phyloP scores from a whole-genome alignment of 1,140 invertebrate genomes.

The Protaetia brevitarsis region DNA sequence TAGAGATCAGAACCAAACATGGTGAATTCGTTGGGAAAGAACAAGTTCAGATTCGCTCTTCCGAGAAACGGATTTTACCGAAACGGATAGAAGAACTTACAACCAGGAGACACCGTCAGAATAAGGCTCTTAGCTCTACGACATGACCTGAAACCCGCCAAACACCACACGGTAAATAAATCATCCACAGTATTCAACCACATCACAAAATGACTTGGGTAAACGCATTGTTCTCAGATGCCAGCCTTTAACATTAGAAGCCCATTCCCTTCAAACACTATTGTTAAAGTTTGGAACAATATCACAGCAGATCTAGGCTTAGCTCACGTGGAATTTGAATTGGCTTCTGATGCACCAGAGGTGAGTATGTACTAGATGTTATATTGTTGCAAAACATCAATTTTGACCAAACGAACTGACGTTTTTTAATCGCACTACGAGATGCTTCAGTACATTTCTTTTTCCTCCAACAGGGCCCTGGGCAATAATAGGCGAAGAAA shows the following conservation, averaged over 20 bases:
- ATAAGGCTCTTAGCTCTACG: constrained; percentile 55
- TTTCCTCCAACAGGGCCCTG: background rate
- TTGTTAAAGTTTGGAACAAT: constrained; percentile 54
- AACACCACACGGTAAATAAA: background rate
- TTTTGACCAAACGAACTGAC: background rate
- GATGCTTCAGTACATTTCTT: background rate
- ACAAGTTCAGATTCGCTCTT: no score
- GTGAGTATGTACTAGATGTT: constrained; percentile 10
- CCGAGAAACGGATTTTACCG: no score
- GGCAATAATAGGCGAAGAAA: background rate
- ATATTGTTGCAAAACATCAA: background rate
- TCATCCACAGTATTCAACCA: no score
- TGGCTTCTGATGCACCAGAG: constrained; percentile 52
- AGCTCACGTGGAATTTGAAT: constrained; percentile 52
- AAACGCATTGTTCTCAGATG: background rate
- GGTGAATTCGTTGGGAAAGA: no score
- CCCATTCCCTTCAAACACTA: background rate
- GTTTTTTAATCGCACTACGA: background rate
- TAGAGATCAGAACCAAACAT: no score
- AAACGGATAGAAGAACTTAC: constrained; percentile 58
- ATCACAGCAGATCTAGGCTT: constrained; percentile 54
- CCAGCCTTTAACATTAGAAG: background rate
- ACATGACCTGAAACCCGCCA: constrained; percentile 51
- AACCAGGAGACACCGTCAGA: constrained; percentile 58
- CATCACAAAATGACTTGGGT: no score